Evolutionary conservation across 2,113 vertebrate species (phyloP).

Genomic region (Nettapus auritus): DNA sequence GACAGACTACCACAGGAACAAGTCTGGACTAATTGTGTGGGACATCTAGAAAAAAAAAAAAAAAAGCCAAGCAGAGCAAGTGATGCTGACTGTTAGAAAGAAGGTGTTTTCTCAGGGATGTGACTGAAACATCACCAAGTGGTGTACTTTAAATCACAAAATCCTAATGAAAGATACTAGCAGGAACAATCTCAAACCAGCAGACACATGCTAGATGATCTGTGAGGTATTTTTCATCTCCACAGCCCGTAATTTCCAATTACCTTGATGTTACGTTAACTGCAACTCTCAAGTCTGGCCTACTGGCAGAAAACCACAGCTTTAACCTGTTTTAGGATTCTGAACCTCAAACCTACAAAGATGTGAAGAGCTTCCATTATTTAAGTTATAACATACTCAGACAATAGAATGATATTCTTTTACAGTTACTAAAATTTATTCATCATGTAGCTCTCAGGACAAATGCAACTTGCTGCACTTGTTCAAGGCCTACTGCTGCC

Average conservation of each 20-base stretch:
- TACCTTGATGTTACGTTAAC: neutral
- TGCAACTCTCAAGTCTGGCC: neutral
- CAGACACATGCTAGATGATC: neutral
- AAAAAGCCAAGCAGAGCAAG: neutral
- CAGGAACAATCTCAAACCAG: neutral
- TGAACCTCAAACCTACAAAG: neutral
- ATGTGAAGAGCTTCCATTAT: neutral
- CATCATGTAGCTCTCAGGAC: neutral
- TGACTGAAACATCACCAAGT: neutral
- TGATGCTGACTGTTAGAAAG: neutral
- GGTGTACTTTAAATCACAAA: neutral
- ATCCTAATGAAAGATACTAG: neutral
- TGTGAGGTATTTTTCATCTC: neutral
- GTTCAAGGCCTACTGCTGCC: neutral
- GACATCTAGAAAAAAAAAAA: neutral
- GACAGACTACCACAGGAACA: neutral
- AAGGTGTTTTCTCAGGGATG: neutral
- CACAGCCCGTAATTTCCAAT: neutral
- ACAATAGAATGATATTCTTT: neutral
- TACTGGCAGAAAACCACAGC: neutral
- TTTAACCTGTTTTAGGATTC: neutral
- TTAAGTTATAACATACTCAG: neutral
- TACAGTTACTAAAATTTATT: neutral
- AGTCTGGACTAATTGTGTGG: neutral
- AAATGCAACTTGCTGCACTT: neutral